phyloP scores from a whole-genome alignment of 2,888 invertebrate genomes.

The Perdita meconis region DNA sequence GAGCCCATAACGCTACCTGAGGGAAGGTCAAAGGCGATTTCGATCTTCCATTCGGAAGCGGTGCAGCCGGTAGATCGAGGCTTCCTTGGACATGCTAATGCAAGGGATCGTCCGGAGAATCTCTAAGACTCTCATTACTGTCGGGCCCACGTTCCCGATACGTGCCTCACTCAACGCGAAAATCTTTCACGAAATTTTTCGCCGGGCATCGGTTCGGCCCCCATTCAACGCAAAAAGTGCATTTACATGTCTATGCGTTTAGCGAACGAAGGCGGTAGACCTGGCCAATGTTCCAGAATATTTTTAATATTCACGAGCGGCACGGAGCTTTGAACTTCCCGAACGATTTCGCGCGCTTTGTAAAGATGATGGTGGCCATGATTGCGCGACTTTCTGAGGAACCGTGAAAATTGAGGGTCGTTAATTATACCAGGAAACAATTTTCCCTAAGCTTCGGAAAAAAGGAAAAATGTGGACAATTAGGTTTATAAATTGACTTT shows the following conservation, averaged over 20 bases:
- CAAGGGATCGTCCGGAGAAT: conserved; percentile 38
- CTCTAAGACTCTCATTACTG: conserved; percentile 74
- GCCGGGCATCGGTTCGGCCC: not conserved
- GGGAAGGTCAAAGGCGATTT: conserved; percentile 41
- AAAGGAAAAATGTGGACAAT: no score
- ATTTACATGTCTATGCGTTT: conserved; percentile 59
- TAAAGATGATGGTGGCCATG: not conserved
- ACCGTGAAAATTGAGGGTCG: conserved; percentile 18
- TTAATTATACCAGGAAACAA: not conserved
- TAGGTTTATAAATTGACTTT: no score
- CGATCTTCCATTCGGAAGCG: conserved; percentile 44
- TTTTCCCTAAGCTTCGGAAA: no score
- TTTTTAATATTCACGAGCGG: conserved; percentile 30
- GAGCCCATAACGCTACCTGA: conserved; percentile 62
- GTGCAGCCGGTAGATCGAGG: conserved; percentile 35
- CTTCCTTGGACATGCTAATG: conserved; percentile 71
- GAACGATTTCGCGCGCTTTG: not conserved
- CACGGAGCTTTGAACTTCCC: conserved; percentile 17
- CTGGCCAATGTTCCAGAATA: conserved; percentile 14
- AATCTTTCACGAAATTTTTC: conserved; percentile 22
- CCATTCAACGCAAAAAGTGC: conserved; percentile 41
- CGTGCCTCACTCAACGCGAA: conserved; percentile 63
- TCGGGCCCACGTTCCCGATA: conserved; percentile 73
- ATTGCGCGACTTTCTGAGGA: conserved; percentile 15
- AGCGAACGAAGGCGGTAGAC: conserved; percentile 20